phyloP scores from a whole-genome alignment of 2,888 invertebrate species.

The Drosophila tripunctata region DNA sequence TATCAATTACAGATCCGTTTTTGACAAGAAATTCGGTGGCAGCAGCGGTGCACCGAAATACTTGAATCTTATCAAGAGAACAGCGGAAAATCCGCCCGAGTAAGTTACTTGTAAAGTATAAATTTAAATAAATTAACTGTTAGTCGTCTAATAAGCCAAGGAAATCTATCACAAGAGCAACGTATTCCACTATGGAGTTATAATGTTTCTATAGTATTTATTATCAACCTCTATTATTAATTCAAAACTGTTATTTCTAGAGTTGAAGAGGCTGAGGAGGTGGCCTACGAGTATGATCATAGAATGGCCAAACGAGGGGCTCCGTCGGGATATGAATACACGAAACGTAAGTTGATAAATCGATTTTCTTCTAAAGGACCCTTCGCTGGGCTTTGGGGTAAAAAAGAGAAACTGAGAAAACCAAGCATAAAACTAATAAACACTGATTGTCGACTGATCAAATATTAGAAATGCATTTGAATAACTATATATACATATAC shows the following conservation, averaged over 20 bases:
- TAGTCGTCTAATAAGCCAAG: constrained; percentile 23
- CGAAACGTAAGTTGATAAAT: constrained; percentile 66
- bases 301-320: constrained; percentile 62
- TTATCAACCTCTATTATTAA: neutral
- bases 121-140: constrained; percentile 53
- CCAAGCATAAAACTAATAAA: neutral
- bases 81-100: constrained; percentile 76
- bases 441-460: neutral
- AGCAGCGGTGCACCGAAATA: constrained; percentile 68
- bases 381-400: constrained; percentile 31
- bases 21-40: constrained; percentile 68
- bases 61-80: constrained; percentile 71
- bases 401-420: neutral
- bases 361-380: neutral
- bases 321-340: constrained; percentile 68
- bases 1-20: constrained; percentile 71
- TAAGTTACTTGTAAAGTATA: constrained; percentile 78
- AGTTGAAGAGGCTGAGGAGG: constrained; percentile 66
- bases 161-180: constrained; percentile 16
- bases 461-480: constrained; percentile 7
- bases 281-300: constrained; percentile 68
- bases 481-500: no score
- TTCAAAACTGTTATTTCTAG: constrained; percentile 39
- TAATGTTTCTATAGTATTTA: constrained; percentile 4
- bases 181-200: constrained; percentile 27